Base-by-base conservation (phyloP, 2,797 vertebrate species). In the Delichon dasypus region DNA sequence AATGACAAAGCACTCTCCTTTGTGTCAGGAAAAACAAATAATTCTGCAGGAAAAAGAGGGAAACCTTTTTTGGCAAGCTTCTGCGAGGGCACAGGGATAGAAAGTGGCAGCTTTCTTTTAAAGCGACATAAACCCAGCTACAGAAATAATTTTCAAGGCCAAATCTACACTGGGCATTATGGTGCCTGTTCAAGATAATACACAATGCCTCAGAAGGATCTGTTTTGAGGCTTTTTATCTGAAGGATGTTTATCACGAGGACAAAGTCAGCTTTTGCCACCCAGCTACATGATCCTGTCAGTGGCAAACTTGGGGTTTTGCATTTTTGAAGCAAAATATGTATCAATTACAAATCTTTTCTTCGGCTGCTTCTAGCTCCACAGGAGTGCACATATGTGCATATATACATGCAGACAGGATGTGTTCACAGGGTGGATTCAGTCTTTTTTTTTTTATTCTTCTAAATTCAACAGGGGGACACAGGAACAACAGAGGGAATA, bases 1-100 rank as follows among this genome's bases (percentile, higher is more conserved):
- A 98, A 98, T 98, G 98, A 98, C 98, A 99, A 98, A 98, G 98
- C 98, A 98, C 98, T 98, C 98, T 98, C 98, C 86, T 97, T 96
- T 97, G 94, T 95, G 96, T 98, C 95, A 93, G 90, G 91, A 91
- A 95, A 97, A 97, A 96, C 94, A 90, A 95, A 96, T 96, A 95
- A 85, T 97, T 94, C 82, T 95, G 83, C 92, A 88, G 85, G 83
- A 92, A 87, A 92, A 91, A 95, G 84, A 92, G 80, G 87, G 88
- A 95, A 96, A 79, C 85, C 67, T 70, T 90, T 93, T 95, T 78
- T 88, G 85, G 72, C 74, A 93, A 91, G 64, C 66, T 75, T 68
- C 75, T 82, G 94, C 68, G 34, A 95, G 53, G 48, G 67, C 48
- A 80, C 17, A n/a, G 80, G 77, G 79, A 81, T n/a, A 65, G 61